phyloP scores from a whole-genome alignment of 2,888 invertebrate genomes.

The Antitype chi region DNA sequence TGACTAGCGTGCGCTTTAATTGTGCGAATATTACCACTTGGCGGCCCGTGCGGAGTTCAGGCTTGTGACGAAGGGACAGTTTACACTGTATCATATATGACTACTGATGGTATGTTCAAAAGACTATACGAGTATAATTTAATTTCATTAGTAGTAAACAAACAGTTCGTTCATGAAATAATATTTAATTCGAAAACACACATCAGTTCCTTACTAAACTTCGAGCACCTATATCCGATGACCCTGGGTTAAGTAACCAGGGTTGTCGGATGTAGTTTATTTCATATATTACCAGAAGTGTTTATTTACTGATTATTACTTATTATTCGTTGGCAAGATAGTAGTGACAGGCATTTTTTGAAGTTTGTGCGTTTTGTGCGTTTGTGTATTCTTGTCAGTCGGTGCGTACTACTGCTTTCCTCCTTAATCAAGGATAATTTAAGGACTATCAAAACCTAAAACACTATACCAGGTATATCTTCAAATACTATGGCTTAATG shows the following conservation, averaged over 20 bases:
- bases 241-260: too few species aligned
- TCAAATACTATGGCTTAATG: too few species aligned
- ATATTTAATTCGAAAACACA: too few species aligned
- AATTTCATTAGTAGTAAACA: too few species aligned
- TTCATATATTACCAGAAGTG: too few species aligned
- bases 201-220: too few species aligned
- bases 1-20: conserved; percentile 65
- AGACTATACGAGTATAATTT: too few species aligned
- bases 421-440: not conserved
- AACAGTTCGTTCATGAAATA: too few species aligned
- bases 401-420: too few species aligned
- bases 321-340: not conserved
- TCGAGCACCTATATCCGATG: too few species aligned
- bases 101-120: too few species aligned
- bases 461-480: not conserved
- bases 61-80: conserved; percentile 35
- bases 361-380: not conserved
- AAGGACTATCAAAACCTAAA: not conserved
- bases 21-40: conserved; percentile 76
- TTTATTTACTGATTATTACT: not conserved
- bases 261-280: too few species aligned
- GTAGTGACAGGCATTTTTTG: not conserved
- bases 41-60: conserved; percentile 39
- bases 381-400: not conserved
- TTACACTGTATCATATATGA: conserved; percentile 8